Percentiles rank a stretch among this genome's conserved stretches.
These are phyloP conservation scores for Pyrgus malvae DNA, from an alignment of 2,888 invertebrate genomes.

Conservation along the genomic window DNA sequence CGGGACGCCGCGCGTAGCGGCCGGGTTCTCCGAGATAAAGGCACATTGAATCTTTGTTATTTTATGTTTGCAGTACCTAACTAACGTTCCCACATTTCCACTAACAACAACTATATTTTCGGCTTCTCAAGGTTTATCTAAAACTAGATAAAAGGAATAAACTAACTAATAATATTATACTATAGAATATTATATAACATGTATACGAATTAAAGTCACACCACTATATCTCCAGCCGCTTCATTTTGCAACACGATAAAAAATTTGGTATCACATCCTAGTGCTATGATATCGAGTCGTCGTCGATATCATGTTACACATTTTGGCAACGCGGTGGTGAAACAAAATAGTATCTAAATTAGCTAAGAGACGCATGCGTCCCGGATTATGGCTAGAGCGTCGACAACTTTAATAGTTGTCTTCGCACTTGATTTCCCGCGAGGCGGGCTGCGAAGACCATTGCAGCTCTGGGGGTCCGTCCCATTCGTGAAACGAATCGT, in stretches of 20 bases:
- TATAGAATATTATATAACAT: conserved; percentile 47
- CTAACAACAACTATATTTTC: conserved; percentile 50
- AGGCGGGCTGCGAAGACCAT: conserved; percentile 63
- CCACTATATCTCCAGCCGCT: conserved; percentile 65
- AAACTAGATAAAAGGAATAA: conserved; percentile 62
- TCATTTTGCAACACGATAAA: conserved; percentile 64
- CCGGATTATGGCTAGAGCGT: conserved; percentile 59
- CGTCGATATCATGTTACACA: conserved; percentile 57
- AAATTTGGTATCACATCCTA: conserved; percentile 74
- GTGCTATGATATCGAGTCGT: conserved; percentile 64
- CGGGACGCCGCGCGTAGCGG: conserved; percentile 67
- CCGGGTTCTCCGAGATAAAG: conserved; percentile 75
- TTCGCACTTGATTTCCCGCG: conserved; percentile 75
- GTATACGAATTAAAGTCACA: conserved; percentile 71
- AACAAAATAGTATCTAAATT: conserved; percentile 74
- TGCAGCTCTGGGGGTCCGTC: conserved; percentile 62
- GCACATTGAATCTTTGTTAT: conserved; percentile 71
- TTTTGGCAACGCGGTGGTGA: conserved; percentile 81
- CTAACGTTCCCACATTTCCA: conserved; percentile 55
- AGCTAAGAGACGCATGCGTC: conserved; percentile 67
- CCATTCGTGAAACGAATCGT: conserved; percentile 71
- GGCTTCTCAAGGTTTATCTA: conserved; percentile 61
- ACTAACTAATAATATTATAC: conserved; percentile 41
- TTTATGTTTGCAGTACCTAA: conserved; percentile 63
- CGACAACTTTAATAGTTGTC: conserved; percentile 66